These are phyloP conservation scores for Enteromius viviparus DNA, from an alignment of 2,797 vertebrate species.

Conservation along the genomic window DNA sequence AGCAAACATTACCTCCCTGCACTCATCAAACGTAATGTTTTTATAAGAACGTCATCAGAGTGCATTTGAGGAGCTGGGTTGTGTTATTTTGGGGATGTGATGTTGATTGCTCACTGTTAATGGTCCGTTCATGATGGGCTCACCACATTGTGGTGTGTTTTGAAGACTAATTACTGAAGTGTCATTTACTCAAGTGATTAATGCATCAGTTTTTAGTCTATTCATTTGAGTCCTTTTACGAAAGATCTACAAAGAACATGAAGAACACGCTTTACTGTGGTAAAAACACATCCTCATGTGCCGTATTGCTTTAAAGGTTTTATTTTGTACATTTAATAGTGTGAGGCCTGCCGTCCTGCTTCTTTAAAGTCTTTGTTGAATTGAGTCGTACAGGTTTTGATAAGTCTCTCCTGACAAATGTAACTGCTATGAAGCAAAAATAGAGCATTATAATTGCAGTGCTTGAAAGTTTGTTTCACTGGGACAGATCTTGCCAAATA, in stretches of 20 bases:
- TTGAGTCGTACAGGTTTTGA: not conserved
- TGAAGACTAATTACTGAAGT: not conserved
- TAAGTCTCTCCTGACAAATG: not conserved
- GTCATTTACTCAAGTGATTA: not conserved
- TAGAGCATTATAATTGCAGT: not conserved
- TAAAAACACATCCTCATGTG: not conserved
- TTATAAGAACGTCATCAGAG: not conserved
- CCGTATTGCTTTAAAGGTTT: not conserved
- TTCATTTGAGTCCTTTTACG: not conserved
- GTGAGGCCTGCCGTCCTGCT: not conserved
- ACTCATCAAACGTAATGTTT: not conserved
- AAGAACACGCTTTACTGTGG: not conserved
- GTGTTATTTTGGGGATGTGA: not conserved
- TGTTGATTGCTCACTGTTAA: slow-evolving; percentile 7
- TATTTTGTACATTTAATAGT: not conserved
- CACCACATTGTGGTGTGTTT: not conserved
- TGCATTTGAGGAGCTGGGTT: not conserved
- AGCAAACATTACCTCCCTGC: not conserved
- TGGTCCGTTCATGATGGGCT: not conserved
- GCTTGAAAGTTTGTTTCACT: not conserved
- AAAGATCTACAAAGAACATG: not conserved
- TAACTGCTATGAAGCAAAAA: not conserved
- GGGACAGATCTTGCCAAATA: slow-evolving; percentile 5
- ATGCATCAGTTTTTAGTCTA: not conserved
- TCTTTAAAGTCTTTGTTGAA: not conserved